Conservation (phyloP, 1,140 invertebrate species). For the Hyles vespertilio region DNA sequence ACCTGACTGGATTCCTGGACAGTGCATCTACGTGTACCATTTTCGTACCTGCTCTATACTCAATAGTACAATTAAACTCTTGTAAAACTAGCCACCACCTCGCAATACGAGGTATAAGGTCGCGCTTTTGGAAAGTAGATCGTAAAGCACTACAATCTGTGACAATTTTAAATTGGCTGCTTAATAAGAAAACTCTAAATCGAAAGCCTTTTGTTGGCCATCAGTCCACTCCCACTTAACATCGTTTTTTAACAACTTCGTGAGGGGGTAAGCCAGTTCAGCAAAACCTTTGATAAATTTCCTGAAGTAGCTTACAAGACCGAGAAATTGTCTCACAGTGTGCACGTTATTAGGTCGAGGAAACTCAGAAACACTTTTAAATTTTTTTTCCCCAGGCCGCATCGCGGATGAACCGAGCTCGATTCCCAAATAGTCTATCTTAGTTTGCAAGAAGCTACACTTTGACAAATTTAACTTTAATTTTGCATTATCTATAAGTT, state of each 20-base stretch:
- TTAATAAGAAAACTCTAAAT: constrained; percentile 50
- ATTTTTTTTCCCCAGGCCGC: constrained; percentile 2
- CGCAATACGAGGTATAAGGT: constrained; percentile 38
- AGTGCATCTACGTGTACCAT: no score
- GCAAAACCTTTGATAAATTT: constrained; percentile 11
- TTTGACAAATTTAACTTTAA: constrained; percentile 17
- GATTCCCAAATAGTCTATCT: constrained; percentile 15
- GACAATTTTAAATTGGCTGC: constrained; percentile 52
- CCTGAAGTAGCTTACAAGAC: constrained; percentile 5
- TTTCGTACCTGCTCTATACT: no score
- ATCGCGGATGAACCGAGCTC: constrained; percentile 4
- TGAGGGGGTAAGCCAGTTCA: constrained; percentile 5
- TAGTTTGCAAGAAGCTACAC: constrained; percentile 12
- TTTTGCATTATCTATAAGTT: constrained; percentile 16
- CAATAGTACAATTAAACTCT: no score
- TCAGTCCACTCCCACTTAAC: constrained; percentile 8
- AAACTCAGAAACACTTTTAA: constrained; percentile 3
- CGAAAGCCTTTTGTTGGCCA: constrained; percentile 13
- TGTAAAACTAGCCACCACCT: constrained; percentile 38
- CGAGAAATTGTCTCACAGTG: constrained; percentile 8
- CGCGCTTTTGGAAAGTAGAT: constrained; percentile 34
- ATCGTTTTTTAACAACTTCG: constrained; percentile 1
- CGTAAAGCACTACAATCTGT: constrained; percentile 56
- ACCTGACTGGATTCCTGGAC: no score
- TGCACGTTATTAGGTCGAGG: constrained; percentile 7